Conservation (phyloP, 2,113 vertebrate genomes). For the Tragelaphus scriptus region DNA sequence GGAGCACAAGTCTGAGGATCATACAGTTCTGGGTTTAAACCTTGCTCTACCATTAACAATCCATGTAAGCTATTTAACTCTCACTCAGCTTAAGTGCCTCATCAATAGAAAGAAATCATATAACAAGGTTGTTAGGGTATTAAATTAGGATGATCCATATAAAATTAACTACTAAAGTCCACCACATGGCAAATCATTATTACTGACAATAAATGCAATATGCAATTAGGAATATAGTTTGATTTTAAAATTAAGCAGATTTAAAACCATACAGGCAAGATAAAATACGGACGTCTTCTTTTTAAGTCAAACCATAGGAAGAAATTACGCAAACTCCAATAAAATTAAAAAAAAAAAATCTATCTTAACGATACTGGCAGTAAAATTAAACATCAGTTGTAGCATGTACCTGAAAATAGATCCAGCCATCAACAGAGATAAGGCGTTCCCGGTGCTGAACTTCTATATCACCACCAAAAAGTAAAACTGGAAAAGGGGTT, state of each 20-base stretch:
- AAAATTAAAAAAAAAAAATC: not conserved
- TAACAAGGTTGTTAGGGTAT: not conserved
- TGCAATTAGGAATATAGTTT: not conserved
- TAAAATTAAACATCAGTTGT: not conserved
- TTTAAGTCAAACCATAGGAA: not conserved
- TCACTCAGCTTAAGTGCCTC: not conserved
- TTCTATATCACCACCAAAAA: slow-evolving; percentile 97
- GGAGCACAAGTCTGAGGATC: not conserved
- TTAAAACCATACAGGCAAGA: not conserved
- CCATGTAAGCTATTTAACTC: not conserved
- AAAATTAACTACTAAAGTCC: not conserved
- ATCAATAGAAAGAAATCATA: not conserved
- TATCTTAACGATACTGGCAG: not conserved
- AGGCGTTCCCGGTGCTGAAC: slow-evolving; percentile 95
- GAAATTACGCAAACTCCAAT: not conserved
- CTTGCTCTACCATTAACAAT: not conserved
- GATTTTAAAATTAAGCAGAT: slow-evolving; percentile 13
- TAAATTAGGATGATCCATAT: not conserved
- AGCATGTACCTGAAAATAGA: slow-evolving; percentile 91
- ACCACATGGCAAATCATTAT: not conserved
- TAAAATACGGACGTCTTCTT: not conserved
- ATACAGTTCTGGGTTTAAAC: not conserved
- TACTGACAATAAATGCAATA: not conserved
- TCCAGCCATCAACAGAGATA: slow-evolving; percentile 94
- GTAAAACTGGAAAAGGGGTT: slow-evolving; percentile 92